Conservation (phyloP, 2,113 vertebrate species). For the Marmota monax region DNA sequence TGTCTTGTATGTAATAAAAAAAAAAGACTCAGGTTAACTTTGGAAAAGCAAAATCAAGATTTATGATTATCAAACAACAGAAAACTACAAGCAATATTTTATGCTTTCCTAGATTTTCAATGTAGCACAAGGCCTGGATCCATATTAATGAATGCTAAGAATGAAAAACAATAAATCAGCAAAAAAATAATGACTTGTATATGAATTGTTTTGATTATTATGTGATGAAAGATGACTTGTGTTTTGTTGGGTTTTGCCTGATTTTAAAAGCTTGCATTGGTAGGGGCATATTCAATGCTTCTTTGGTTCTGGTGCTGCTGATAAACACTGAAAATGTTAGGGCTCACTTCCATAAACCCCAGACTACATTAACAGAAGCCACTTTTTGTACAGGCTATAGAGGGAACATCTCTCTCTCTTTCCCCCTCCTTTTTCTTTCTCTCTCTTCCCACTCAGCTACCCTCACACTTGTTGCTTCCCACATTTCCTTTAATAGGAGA, state of each 20-base stretch:
- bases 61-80: background rate
- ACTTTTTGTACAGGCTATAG: background rate
- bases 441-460: background rate
- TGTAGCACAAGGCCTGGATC: background rate
- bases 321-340: background rate
- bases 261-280: conserved; percentile 24
- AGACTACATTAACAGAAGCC: background rate
- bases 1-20: no score
- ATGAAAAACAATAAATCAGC: conserved; percentile 23
- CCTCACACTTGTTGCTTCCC: background rate
- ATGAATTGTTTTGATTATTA: background rate
- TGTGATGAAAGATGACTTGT: background rate
- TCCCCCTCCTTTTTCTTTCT: background rate
- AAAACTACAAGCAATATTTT: background rate
- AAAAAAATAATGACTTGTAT: background rate
- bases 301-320: background rate
- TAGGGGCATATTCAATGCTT: background rate
- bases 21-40: conserved; percentile 31
- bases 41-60: conserved; percentile 52
- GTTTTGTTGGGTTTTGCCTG: background rate
- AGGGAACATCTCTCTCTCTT: background rate
- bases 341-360: background rate
- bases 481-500: background rate
- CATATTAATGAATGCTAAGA: background rate
- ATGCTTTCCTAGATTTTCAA: background rate